Evolutionary conservation across 2,888 invertebrate genomes (phyloP).

Genomic region (Lobophora halterata): DNA sequence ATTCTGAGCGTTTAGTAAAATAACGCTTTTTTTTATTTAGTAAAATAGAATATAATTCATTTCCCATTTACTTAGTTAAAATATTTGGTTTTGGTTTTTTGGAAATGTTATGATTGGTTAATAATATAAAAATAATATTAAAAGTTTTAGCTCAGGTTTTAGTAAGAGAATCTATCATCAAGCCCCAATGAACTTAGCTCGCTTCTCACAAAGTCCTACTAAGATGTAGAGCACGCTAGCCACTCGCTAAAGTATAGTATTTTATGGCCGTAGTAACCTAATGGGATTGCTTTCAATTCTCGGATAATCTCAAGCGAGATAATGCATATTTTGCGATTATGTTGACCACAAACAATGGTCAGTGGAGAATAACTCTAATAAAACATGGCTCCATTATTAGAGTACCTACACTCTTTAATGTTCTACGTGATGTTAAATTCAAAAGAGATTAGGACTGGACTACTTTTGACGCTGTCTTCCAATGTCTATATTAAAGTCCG

Average conservation of each 20-base stretch:
- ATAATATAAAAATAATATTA: too few relatives aligned
- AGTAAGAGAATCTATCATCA: too few relatives aligned
- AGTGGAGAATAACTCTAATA: slow-evolving; percentile 34
- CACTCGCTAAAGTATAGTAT: background rate
- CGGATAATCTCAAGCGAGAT: slow-evolving; percentile 32
- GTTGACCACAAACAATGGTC: slow-evolving; percentile 40
- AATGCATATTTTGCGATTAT: slow-evolving; percentile 34
- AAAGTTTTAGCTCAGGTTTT: too few relatives aligned
- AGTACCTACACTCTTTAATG: slow-evolving; percentile 33
- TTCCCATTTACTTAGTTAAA: too few relatives aligned
- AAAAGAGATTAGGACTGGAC: slow-evolving; percentile 21
- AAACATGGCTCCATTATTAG: slow-evolving; percentile 29
- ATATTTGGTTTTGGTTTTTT: too few relatives aligned
- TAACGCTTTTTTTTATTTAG: too few relatives aligned
- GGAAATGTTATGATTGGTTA: too few relatives aligned
- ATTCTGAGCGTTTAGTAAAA: too few relatives aligned
- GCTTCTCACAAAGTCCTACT: too few relatives aligned
- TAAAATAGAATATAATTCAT: too few relatives aligned
- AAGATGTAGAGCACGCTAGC: slow-evolving; percentile 1
- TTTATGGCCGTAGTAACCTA: background rate
- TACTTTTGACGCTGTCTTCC: slow-evolving; percentile 8
- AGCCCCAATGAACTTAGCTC: too few relatives aligned
- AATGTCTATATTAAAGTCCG: slow-evolving; percentile 12
- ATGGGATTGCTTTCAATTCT: slow-evolving; percentile 12
- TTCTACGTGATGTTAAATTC: slow-evolving; percentile 39